Evolutionary conservation across 2,888 invertebrate species (phyloP), one percentile per base, ranked within the genome.

Genomic region (Megalurothrips usitatus): DNA sequence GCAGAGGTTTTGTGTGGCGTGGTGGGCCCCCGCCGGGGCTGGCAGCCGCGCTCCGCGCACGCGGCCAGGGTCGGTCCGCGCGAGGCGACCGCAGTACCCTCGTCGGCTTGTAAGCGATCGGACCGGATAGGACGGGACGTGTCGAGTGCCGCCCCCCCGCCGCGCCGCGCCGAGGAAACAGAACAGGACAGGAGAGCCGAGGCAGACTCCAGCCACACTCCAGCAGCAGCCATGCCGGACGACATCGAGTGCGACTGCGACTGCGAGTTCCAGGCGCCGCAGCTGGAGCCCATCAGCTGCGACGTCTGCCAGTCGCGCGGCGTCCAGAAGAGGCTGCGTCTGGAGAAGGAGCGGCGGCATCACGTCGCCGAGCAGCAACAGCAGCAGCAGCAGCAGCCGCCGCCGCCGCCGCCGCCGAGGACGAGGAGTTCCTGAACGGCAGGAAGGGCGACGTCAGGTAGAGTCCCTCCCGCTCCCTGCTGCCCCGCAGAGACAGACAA

Each of bases 261-360:
- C 23, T 23, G 23, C 68, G 68, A 75, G 11, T 75, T 26, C 68
- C 26, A 26, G 68, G 68, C 26, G 68, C 23, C 68, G 23, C 68
- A 68, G 68, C 23, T 68, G 68, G 68, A 75, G 68, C 11, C 11
- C 23, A 75, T 75, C 23, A 26, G 68, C 68, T 75, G 68, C 68
- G 68, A 75, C 68, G 26, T 75, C 11, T 75, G 68, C 68, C n/a
- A 75, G 68, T 75, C 68, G 11, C 68, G 68, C 68, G 68, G 68
- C 68, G 68, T 75, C 23, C 23, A 75, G 68, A 75, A 75, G 68
- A 75, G 68, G 9, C 23, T 75, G 26, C 68, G 68, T 26, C 26
- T 75, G 26, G 68, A 75, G 68, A 23, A 75, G 68, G 68, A 75
- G 68, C n/a, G 23, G 68, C 26, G 68, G 14, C 34, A 43, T 2